Evolutionary conservation across 2,113 vertebrate genomes (phyloP).

Genomic region (Oplegnathus fasciatus): DNA sequence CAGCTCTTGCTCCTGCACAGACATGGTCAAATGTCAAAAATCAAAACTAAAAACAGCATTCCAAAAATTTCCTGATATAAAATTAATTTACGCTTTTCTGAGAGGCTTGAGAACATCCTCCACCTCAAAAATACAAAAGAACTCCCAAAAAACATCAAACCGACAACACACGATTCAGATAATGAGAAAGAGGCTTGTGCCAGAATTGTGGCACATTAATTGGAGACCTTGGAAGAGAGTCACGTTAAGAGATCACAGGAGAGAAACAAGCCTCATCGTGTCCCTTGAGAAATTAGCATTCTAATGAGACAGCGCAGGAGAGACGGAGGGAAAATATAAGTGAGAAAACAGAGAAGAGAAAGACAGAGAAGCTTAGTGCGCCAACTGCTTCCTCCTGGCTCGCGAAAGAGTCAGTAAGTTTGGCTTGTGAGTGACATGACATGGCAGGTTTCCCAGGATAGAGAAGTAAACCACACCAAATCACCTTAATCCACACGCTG

Average conservation of each 20-base stretch:
- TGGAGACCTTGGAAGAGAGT: slow-evolving; percentile 67
- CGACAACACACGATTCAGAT: slow-evolving; percentile 26
- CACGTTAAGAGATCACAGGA: slow-evolving; percentile 67
- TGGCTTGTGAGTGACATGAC: slow-evolving; percentile 37
- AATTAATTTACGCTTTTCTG: background rate
- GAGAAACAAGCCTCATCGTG: slow-evolving; percentile 53
- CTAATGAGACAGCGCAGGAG: slow-evolving; percentile 60
- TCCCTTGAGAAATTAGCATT: slow-evolving; percentile 76
- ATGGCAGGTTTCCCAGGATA: slow-evolving; percentile 43
- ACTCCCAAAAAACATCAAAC: slow-evolving; percentile 37
- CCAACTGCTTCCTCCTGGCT: slow-evolving; percentile 18
- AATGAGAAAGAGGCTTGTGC: slow-evolving; percentile 38
- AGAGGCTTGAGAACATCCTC: slow-evolving; percentile 4
- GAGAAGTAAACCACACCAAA: slow-evolving; percentile 32
- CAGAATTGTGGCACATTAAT: slow-evolving; percentile 49
- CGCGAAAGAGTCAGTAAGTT: slow-evolving; percentile 26
- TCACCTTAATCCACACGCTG: slow-evolving; percentile 25
- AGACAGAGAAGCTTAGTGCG: slow-evolving; percentile 17
- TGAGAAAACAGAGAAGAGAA: slow-evolving; percentile 16
- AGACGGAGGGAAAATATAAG: slow-evolving; percentile 24
- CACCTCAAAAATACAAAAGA: slow-evolving; percentile 14
- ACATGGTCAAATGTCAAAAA: slow-evolving; percentile 24
- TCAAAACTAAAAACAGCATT: background rate
- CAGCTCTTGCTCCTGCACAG: slow-evolving; percentile 95
- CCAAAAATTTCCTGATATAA: background rate